Base-by-base conservation (phyloP, 1,140 invertebrate genomes). In the Rhizoglyphus robini region DNA sequence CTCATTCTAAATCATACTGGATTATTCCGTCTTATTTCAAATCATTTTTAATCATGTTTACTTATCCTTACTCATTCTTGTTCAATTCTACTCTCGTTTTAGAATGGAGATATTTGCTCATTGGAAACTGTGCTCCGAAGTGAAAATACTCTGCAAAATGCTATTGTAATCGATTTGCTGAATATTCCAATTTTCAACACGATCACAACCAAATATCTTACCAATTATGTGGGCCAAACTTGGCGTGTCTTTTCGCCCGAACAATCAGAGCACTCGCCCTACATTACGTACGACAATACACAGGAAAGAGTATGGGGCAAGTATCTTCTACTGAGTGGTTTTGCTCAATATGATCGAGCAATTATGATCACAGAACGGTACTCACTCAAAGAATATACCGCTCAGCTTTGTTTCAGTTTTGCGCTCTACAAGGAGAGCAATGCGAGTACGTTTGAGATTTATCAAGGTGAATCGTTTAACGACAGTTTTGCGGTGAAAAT, bases 401-500 rank as follows among this genome's bases (percentile, higher is more conserved):
- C 8, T 32, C 8, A 54, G 23, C 8, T 54, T 5, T 54, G 51
- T n/a, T n/a, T n/a, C n/a, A n/a, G n/a, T n/a, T 32, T 32, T 54
- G 8, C 23, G 51, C 51, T 54, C 23, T 54, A 8, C 51, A 25
- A 23, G 8, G 15, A 11, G 23, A 11, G 23, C 8, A 32, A 8
- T 23, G 8, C 8, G 36, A 41, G 36, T 41, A 41, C 36, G 36
- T 13, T 60, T 34, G 58, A 60, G 29, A 23, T 60, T n/a, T 60
- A 60, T 60, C 58, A 60, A 46, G 58, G 58, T 46, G 58, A 60
- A n/a, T 60, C 58, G 29, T 60, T 13, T 3, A 60, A 29, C 36
- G 15, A 4, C 2, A 29, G 11, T n/a, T 2, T 34, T n/a, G 58
- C 30, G 11, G 36, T 46, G 15, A 60, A 60, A 60, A 34, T 60